These are phyloP conservation scores for Ictalurus punctatus DNA, from an alignment of 2,113 vertebrate species.

Conservation along the genomic window DNA sequence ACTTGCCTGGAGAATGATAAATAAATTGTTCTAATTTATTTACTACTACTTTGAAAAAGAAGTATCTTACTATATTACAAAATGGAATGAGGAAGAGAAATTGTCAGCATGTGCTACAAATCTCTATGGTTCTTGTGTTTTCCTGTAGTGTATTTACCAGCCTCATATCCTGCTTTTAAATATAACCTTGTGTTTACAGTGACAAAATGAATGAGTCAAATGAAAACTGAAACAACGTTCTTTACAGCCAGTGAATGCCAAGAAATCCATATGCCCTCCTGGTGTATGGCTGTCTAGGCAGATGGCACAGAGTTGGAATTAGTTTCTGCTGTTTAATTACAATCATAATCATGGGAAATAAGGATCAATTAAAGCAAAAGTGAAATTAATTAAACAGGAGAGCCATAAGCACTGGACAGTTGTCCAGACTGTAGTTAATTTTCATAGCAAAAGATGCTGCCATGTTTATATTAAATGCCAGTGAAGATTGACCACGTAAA, in stretches of 20 bases:
- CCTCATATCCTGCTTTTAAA: slow-evolving; percentile 13
- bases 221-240: slow-evolving; percentile 7
- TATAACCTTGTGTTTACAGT: slow-evolving; percentile 49
- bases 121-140: neutral
- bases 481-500: slow-evolving; percentile 1
- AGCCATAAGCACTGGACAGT: slow-evolving; percentile 66
- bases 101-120: neutral
- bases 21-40: neutral
- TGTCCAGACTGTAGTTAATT: slow-evolving; percentile 64
- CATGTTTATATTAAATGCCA: slow-evolving; percentile 27
- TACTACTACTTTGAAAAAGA: neutral
- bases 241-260: slow-evolving; percentile 46
- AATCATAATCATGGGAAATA: slow-evolving; percentile 76
- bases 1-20: neutral
- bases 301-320: slow-evolving; percentile 73
- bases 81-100: neutral
- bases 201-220: slow-evolving; percentile 29
- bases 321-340: slow-evolving; percentile 80
- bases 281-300: slow-evolving; percentile 68
- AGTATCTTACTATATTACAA: neutral
- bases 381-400: slow-evolving; percentile 75
- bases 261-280: slow-evolving; percentile 62
- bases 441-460: slow-evolving; percentile 33
- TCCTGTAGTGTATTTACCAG: neutral
- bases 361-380: slow-evolving; percentile 77